phyloP scores from a whole-genome alignment of 2,113 vertebrate genomes.

The Mirounga angustirostris region DNA sequence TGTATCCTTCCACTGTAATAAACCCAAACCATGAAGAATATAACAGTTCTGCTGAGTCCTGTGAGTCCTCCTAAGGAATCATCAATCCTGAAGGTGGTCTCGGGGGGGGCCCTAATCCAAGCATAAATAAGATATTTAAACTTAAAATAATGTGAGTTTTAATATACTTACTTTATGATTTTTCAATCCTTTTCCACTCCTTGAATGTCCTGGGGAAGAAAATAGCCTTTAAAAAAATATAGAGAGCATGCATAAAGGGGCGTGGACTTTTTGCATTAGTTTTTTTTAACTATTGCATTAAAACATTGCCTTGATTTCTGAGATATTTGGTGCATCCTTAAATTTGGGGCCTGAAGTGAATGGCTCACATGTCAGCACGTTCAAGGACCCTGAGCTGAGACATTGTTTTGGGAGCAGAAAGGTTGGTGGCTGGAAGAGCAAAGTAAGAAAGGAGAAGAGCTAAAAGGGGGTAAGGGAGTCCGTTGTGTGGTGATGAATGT shows the following conservation, averaged over 20 bases:
- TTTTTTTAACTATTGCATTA: background rate
- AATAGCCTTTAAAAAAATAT: background rate
- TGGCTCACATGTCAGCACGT: background rate
- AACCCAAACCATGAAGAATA: background rate
- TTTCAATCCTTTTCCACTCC: background rate
- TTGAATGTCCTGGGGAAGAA: background rate
- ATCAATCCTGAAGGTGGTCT: background rate
- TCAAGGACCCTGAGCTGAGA: background rate
- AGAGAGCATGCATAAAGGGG: background rate
- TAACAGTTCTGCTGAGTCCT: background rate
- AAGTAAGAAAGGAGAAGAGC: background rate
- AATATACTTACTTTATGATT: background rate
- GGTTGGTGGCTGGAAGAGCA: background rate
- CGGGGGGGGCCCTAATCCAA: background rate
- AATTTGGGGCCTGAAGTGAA: background rate
- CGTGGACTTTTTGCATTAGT: background rate
- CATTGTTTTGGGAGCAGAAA: background rate
- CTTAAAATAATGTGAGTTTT: background rate
- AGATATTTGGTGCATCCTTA: background rate
- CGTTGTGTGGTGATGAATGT: background rate
- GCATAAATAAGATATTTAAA: background rate
- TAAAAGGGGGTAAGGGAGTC: background rate
- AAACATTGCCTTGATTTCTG: background rate
- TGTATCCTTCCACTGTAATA: background rate
- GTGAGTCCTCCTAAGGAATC: background rate